Evolutionary conservation across 1,140 invertebrate species (phyloP), one percentile per base, ranked within the genome.

Genomic region (Goniozus legneri): DNA sequence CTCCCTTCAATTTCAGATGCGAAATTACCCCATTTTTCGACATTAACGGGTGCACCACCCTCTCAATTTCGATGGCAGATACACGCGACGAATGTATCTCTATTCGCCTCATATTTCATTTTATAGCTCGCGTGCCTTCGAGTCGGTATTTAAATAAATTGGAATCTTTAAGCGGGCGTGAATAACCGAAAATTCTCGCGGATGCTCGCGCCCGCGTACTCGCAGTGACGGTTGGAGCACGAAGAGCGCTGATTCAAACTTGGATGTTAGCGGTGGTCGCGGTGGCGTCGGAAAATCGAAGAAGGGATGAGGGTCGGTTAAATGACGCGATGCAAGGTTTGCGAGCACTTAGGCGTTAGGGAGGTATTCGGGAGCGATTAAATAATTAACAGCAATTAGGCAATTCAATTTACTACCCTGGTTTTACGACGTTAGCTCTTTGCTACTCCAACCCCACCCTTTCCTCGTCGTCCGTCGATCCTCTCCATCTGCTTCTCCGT

Each of bases 1-100:
- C 44, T 35, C 8, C 44, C 37, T 24, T 54, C 66, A 64, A 71
- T 69, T 71, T 61, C 62, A 63, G 58, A 69, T 66, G 53, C 62
- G 46, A 69, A 71, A 70, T 71, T 71, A 69, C 69, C 56, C 64
- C 69, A 71, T 71, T 71, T 69, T 69, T 70, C 63, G 60, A 53
- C 66, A 71, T 69, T 70, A 69, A 65, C 64, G 58, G 63, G 56
- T 47, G n/a, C n/a, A n/a, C n/a, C n/a, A n/a, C n/a, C 48, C 20
- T 18, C n/a, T n/a, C 4, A 27, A 27, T 4, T 10, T 10, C 24
- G 24, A 27, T 27, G 24, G 10, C 10, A 27, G 24, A 27, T 10
- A n/a, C n/a, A n/a, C n/a, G n/a, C n/a, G n/a, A n/a, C n/a, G n/a
- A n/a, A n/a, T n/a, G n/a, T n/a, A n/a, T n/a, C n/a, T n/a, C n/a